Evolutionary conservation across 2,797 vertebrate genomes (phyloP).

Genomic region (Rousettus madagascariensis): DNA sequence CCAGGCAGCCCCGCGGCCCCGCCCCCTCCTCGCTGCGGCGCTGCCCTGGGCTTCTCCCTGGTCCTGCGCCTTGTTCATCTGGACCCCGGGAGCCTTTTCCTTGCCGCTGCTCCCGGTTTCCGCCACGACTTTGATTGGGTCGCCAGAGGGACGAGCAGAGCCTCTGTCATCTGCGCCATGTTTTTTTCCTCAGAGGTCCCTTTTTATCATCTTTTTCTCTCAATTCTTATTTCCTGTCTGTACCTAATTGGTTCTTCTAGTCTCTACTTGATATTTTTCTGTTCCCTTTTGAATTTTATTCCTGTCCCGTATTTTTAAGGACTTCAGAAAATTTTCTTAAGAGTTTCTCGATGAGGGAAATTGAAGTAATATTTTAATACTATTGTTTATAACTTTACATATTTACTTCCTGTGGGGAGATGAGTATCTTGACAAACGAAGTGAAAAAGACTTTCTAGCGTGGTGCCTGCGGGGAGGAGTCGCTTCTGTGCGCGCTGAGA

Average conservation of each 20-base stretch:
- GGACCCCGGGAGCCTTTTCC: too few species aligned
- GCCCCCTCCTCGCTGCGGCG: too few species aligned
- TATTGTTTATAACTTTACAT: neutral
- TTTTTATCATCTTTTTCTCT: neutral
- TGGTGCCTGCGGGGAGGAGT: neutral
- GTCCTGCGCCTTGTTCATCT: accelerated
- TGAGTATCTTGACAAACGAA: neutral
- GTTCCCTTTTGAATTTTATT: neutral
- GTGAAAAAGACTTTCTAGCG: neutral
- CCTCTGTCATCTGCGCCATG: too few species aligned
- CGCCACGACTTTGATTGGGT: too few species aligned
- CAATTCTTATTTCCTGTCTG: neutral
- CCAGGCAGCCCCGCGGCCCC: too few species aligned
- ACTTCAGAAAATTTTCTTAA: neutral
- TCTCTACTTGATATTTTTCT: neutral
- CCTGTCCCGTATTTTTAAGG: neutral
- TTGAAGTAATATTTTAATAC: neutral
- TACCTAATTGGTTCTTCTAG: neutral
- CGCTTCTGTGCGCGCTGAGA: neutral
- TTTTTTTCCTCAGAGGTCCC: neutral
- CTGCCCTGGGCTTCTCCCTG: too few species aligned
- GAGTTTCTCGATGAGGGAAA: neutral
- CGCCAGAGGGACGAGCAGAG: too few species aligned
- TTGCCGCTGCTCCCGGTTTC: too few species aligned
- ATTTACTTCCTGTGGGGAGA: neutral